A percentile compares a stretch with the other conserved stretches of the same genome.
These are phyloP conservation scores for Himalopsyche kuldschensis DNA, from an alignment of 2,888 invertebrate genomes.

Conservation along the genomic window DNA sequence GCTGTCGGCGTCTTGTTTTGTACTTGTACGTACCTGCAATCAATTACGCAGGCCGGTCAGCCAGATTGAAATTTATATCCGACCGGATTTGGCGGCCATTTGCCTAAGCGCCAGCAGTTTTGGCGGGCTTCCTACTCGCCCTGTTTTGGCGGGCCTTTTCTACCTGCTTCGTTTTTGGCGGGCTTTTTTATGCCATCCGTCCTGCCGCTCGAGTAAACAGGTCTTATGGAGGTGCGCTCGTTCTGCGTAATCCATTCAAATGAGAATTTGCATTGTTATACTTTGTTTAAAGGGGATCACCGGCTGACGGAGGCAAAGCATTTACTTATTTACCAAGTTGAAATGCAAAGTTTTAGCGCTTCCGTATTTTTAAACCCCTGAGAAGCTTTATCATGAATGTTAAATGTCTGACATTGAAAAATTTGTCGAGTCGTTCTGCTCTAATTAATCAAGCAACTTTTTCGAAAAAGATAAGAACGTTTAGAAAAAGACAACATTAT, in stretches of 20 bases:
- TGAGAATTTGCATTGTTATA: not conserved
- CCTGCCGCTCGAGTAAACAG: not conserved
- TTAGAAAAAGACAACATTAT: not conserved
- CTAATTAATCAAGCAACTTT: not conserved
- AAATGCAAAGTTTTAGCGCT: not conserved
- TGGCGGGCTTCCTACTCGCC: not conserved
- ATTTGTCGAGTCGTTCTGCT: not conserved
- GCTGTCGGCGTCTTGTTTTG: not conserved
- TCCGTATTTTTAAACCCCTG: not conserved
- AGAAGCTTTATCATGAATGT: not conserved
- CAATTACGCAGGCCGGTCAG: not conserved
- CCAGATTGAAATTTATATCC: constrained; percentile 14
- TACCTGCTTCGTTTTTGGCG: not conserved
- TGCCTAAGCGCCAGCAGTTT: not conserved
- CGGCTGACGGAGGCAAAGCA: not conserved
- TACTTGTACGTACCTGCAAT: not conserved
- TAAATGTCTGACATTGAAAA: not conserved
- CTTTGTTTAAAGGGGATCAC: not conserved
- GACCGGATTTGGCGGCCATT: not conserved
- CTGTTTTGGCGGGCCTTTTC: constrained; percentile 6
- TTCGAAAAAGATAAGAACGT: too few species aligned
- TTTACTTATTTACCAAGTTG: not conserved
- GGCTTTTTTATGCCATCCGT: not conserved
- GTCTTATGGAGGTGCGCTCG: not conserved
- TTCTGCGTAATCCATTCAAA: not conserved